Evolutionary conservation across 1,140 invertebrate genomes (phyloP).

Genomic region (Lepidurus couesii): DNA sequence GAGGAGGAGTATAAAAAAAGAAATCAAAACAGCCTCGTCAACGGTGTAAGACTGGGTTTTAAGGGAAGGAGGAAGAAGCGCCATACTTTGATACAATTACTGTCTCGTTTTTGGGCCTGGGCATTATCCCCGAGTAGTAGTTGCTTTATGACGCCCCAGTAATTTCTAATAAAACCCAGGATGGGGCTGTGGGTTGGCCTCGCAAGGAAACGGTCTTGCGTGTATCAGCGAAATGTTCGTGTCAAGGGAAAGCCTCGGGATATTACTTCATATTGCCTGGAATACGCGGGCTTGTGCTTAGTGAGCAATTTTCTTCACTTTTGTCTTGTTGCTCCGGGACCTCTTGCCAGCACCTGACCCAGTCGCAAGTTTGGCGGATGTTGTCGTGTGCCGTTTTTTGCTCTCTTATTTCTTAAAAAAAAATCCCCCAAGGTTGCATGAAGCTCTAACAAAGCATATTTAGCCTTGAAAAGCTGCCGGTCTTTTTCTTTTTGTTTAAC

Average conservation of each 20-base stretch:
- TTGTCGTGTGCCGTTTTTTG: too few species aligned
- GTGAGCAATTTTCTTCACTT: neutral
- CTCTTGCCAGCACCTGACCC: neutral
- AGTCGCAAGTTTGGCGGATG: neutral
- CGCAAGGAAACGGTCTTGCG: neutral
- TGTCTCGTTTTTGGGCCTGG: constrained; percentile 3
- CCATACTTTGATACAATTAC: constrained; percentile 5
- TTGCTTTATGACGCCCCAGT: neutral
- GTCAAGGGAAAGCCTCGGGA: neutral
- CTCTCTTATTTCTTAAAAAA: too few species aligned
- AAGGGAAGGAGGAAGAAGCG: neutral
- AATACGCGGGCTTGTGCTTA: neutral
- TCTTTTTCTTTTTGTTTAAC: too few species aligned
- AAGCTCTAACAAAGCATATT: too few species aligned
- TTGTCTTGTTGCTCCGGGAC: neutral
- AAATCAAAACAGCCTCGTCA: neutral
- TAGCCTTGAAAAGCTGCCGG: too few species aligned
- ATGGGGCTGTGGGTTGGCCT: neutral
- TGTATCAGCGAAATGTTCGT: neutral
- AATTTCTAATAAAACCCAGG: neutral
- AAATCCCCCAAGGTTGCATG: too few species aligned
- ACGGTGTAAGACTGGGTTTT: neutral
- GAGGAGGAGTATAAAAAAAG: neutral
- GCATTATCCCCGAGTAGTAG: neutral
- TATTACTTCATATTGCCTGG: neutral